A percentile compares a stretch with the other conserved stretches of the same genome.
Conservation (phyloP, 2,888 invertebrate species). For the Chirona hameri region DNA sequence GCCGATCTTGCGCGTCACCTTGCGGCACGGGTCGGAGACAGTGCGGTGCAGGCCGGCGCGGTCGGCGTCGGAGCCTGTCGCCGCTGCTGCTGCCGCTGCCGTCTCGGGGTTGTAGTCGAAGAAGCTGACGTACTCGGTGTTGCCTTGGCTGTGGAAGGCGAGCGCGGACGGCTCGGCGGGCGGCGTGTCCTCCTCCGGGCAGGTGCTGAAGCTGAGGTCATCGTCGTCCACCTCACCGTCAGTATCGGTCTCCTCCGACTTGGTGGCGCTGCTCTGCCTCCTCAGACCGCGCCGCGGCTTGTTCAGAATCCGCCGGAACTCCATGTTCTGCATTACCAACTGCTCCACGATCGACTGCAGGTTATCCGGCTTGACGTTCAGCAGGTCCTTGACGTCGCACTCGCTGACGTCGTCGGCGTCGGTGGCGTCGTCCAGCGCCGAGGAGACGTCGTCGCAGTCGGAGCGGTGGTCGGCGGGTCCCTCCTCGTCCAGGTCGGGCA, state of each 20-base stretch:
- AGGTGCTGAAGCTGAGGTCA: background rate
- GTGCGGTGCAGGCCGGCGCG: slow-evolving; percentile 6
- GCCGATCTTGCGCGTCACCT: slow-evolving; percentile 13
- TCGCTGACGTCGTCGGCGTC: slow-evolving; percentile 27
- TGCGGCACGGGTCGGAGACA: slow-evolving; percentile 22
- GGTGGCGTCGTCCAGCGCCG: background rate
- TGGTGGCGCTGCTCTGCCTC: slow-evolving; percentile 1
- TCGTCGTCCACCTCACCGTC: slow-evolving; percentile 5
- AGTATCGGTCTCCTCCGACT: background rate
- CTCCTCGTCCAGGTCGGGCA: slow-evolving; percentile 22
- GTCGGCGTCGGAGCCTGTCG: background rate
- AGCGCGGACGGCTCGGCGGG: slow-evolving; percentile 1
- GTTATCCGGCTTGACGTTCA: slow-evolving; percentile 46
- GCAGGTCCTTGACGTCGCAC: background rate
- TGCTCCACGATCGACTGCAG: slow-evolving; percentile 76
- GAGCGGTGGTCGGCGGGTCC: background rate
- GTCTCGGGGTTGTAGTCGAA: background rate
- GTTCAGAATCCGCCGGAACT: slow-evolving; percentile 72
- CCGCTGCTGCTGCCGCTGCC: background rate
- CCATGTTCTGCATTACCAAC: slow-evolving; percentile 75
- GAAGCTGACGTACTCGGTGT: slow-evolving; percentile 27
- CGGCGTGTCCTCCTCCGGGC: background rate
- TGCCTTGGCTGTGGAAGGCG: background rate
- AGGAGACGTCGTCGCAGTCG: background rate
- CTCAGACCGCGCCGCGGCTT: slow-evolving; percentile 52